Evolutionary conservation across 2,797 vertebrate genomes (phyloP).

Genomic region (Setipinna tenuifilis): DNA sequence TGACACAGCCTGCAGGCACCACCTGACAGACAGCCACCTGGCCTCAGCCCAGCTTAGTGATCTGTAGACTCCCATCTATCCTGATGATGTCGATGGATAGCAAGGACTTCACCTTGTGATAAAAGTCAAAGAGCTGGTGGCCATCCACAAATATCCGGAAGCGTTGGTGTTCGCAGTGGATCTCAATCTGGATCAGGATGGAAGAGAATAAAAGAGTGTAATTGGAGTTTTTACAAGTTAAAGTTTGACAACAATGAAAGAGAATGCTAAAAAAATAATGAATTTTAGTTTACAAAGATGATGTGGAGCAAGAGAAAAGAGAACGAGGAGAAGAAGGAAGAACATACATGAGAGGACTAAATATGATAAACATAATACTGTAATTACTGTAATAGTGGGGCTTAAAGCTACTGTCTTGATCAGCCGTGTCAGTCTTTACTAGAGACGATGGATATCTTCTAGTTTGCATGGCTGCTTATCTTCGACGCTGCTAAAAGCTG

Average conservation of each 20-base stretch:
- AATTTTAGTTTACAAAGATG: no score
- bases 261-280: no score
- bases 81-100: constrained; percentile 92
- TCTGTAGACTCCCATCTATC: constrained; percentile 95
- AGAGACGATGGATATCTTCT: not conserved
- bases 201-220: not conserved
- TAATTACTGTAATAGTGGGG: constrained; percentile 31
- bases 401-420: constrained; percentile 36
- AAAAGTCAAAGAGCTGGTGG: constrained; percentile 99
- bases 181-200: constrained; percentile 85
- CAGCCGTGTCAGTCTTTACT: not conserved
- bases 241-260: no score
- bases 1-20: not conserved
- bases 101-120: constrained; percentile 95
- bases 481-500: constrained; percentile 38
- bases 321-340: not conserved
- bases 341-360: not conserved
- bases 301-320: not conserved
- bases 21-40: constrained; percentile 42
- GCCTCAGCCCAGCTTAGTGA: constrained; percentile 94
- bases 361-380: constrained; percentile 32
- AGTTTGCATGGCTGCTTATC: constrained; percentile 51
- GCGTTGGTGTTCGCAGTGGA: constrained; percentile 96
- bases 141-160: constrained; percentile 98
- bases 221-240: not conserved